These are phyloP conservation scores for Malacoraja senta DNA, from an alignment of 2,797 vertebrate species.

Conservation along the genomic window DNA sequence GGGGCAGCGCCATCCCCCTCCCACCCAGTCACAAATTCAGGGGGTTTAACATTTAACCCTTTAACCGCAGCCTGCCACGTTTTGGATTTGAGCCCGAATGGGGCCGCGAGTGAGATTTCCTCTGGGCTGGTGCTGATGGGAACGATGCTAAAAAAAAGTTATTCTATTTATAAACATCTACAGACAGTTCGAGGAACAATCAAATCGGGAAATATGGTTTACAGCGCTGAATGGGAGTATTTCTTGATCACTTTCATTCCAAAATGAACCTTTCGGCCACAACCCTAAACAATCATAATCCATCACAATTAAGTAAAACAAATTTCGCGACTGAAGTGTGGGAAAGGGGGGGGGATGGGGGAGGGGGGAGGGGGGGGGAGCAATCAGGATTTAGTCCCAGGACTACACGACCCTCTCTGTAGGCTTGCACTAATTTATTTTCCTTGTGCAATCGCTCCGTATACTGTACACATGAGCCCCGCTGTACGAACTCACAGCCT, in stretches of 20 bases:
- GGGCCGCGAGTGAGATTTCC: not conserved
- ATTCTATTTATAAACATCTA: not conserved
- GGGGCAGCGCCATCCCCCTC: slow-evolving; percentile 60
- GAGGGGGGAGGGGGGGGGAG: not conserved
- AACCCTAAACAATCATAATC: not conserved
- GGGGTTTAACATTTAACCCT: slow-evolving; percentile 45
- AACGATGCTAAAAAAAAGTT: not conserved
- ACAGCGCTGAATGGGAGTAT: not conserved
- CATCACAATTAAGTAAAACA: not conserved
- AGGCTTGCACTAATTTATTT: slow-evolving; percentile 18
- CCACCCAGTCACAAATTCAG: slow-evolving; percentile 64
- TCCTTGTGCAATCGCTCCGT: not conserved
- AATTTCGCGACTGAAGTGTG: not conserved
- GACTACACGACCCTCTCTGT: not conserved
- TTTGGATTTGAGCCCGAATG: not conserved
- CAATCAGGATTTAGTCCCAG: not conserved
- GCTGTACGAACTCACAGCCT: not conserved
- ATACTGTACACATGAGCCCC: not conserved
- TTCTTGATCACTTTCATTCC: not conserved
- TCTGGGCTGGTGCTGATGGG: not conserved
- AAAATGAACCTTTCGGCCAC: not conserved
- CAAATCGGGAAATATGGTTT: not conserved
- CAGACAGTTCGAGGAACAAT: not conserved
- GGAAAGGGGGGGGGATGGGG: not conserved
- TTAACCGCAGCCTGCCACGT: not conserved